phyloP scores from a whole-genome alignment of 1,140 invertebrate species.

The Pseudomyrmex concolor region DNA sequence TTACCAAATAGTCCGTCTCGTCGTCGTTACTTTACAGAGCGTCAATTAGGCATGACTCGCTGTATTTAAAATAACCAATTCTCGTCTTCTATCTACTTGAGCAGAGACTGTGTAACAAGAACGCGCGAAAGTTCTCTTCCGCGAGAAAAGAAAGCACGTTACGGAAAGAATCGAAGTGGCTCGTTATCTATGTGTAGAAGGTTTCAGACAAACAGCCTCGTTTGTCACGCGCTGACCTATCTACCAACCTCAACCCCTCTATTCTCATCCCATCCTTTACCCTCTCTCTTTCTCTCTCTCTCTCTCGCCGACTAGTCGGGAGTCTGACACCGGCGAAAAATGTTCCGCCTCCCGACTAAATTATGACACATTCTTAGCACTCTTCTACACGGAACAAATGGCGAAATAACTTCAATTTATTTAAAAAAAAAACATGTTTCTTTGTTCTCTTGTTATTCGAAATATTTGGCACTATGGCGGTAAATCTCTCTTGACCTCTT shows the following conservation, averaged over 20 bases:
- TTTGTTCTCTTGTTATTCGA: neutral
- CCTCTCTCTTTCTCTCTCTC: slow-evolving; percentile 29
- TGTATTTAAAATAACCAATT: slow-evolving; percentile 80
- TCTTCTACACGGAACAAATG: neutral
- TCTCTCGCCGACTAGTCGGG: neutral
- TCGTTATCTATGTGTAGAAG: slow-evolving; percentile 80
- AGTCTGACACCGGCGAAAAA: slow-evolving; percentile 14
- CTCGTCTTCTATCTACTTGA: slow-evolving; percentile 54
- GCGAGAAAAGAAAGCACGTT: slow-evolving; percentile 54
- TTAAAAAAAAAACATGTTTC: neutral
- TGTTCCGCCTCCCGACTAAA: neutral
- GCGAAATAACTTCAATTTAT: neutral
- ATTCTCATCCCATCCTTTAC: neutral
- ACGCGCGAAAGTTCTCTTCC: neutral
- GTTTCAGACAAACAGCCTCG: slow-evolving; percentile 81
- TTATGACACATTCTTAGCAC: neutral
- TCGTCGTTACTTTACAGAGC: slow-evolving; percentile 74
- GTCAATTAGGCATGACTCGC: slow-evolving; percentile 78
- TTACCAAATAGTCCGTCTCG: slow-evolving; percentile 64
- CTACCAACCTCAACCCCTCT: neutral
- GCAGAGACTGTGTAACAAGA: slow-evolving; percentile 39
- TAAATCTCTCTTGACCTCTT: neutral
- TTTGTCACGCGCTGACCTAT: slow-evolving; percentile 82
- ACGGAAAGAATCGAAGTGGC: slow-evolving; percentile 73
- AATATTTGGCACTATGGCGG: slow-evolving; percentile 1